A percentile compares a stretch with the other conserved stretches of the same genome.
Evolutionary conservation across 2,797 vertebrate species (phyloP).

Genomic region (Rhadinocentrus ornatus): DNA sequence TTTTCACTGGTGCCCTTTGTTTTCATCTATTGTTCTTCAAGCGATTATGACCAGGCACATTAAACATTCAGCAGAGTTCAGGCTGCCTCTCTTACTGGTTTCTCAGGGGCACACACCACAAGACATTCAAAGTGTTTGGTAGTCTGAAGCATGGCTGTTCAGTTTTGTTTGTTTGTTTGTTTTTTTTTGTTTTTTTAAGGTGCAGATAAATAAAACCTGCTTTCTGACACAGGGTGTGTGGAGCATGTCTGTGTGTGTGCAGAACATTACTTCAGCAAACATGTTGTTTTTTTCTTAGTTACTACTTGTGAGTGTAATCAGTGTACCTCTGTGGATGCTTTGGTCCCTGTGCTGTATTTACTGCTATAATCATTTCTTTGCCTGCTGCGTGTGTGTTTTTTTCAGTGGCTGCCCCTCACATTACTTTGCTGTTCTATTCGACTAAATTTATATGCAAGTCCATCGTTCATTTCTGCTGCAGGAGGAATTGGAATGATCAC

Average conservation of each 20-base stretch:
- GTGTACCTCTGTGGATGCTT: neutral
- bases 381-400: conserved; percentile 49
- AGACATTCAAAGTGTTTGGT: conserved; percentile 63
- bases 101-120: conserved; percentile 55
- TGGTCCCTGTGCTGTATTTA: conserved; percentile 31
- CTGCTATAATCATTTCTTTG: conserved; percentile 37
- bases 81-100: conserved; percentile 56
- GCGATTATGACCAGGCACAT: conserved; percentile 76
- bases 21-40: conserved; percentile 77
- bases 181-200: conserved; percentile 19
- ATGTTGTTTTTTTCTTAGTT: conserved; percentile 17
- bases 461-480: conserved; percentile 50
- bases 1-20: conserved; percentile 62
- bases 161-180: neutral
- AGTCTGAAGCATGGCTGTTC: conserved; percentile 18
- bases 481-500: conserved; percentile 56
- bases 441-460: conserved; percentile 58
- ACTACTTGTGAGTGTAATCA: neutral
- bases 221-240: conserved; percentile 22
- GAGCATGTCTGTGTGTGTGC: conserved; percentile 11
- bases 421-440: conserved; percentile 58
- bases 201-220: conserved; percentile 45
- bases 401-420: conserved; percentile 47
- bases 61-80: conserved; percentile 77
- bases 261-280: neutral